These are phyloP conservation scores for Drosophila conformis DNA, from an alignment of 2,888 invertebrate genomes.

Conservation along the genomic window DNA sequence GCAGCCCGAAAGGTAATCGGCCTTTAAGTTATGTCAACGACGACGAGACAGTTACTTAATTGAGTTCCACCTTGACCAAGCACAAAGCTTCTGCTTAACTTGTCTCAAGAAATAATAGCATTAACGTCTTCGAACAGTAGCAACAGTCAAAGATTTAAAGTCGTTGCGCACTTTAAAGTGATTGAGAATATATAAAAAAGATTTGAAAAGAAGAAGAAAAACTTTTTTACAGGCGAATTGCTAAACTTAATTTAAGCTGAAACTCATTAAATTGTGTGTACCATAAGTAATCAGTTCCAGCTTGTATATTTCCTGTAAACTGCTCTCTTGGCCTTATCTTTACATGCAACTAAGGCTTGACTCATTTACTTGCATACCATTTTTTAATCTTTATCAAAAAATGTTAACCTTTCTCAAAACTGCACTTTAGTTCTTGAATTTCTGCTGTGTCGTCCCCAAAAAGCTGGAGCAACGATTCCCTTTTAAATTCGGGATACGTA, in stretches of 20 bases:
- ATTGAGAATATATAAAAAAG: neutral
- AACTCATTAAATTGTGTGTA: neutral
- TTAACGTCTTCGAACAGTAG: conserved; percentile 18
- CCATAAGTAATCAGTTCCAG: neutral
- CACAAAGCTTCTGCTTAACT: conserved; percentile 16
- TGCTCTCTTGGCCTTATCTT: neutral
- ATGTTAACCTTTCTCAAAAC: conserved; percentile 24
- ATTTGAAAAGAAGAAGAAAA: neutral
- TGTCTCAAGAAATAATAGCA: conserved; percentile 12
- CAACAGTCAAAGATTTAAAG: neutral
- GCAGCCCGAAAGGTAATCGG: conserved; percentile 52
- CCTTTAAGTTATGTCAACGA: conserved; percentile 70
- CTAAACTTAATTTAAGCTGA: neutral
- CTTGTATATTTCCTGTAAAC: neutral
- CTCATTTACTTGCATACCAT: conserved; percentile 7
- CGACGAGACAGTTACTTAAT: conserved; percentile 67
- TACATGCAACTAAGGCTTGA: neutral
- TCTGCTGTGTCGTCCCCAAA: neutral
- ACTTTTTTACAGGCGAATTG: neutral
- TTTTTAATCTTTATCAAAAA: conserved; percentile 32
- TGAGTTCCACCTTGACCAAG: conserved; percentile 54
- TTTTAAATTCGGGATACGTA: conserved; percentile 49
- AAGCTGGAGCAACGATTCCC: conserved; percentile 9
- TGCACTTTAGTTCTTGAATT: conserved; percentile 37
- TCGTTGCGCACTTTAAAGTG: neutral